Percentiles rank a stretch among this genome's conserved stretches.
phyloP scores from a whole-genome alignment of 2,113 vertebrate species.

The Plotosus lineatus region DNA sequence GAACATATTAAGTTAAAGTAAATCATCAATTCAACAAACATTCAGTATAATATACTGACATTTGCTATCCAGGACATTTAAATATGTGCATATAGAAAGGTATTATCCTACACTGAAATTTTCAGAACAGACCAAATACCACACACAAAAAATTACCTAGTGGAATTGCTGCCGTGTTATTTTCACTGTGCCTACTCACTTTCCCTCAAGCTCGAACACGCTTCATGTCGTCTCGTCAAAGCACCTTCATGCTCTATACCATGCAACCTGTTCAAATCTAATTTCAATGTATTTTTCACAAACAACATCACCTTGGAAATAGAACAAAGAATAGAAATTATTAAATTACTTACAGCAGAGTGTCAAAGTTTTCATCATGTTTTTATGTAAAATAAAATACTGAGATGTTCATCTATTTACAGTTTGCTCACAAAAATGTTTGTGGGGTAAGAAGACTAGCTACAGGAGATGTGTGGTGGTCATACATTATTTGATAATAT shows the following conservation, averaged over 20 bases:
- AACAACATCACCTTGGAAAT: neutral
- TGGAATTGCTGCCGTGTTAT: slow-evolving; percentile 23
- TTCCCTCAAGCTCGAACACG: neutral
- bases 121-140: neutral
- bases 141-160: slow-evolving; percentile 21
- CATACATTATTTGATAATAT: no score
- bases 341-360: neutral
- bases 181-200: slow-evolving; percentile 21
- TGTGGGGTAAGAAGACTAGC: neutral
- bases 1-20: neutral
- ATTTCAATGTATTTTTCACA: neutral
- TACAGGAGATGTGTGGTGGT: no score
- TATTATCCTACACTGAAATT: neutral
- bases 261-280: neutral
- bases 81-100: neutral
- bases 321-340: neutral
- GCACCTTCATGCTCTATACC: neutral
- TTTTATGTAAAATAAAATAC: neutral
- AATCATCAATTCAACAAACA: neutral
- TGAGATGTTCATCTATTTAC: neutral
- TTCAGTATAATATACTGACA: neutral
- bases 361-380: neutral
- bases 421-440: neutral
- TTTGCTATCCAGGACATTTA: neutral
- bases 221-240: neutral